Evolutionary conservation across 2,888 invertebrate species (phyloP).

Genomic region (Zhengitettix transpicula): DNA sequence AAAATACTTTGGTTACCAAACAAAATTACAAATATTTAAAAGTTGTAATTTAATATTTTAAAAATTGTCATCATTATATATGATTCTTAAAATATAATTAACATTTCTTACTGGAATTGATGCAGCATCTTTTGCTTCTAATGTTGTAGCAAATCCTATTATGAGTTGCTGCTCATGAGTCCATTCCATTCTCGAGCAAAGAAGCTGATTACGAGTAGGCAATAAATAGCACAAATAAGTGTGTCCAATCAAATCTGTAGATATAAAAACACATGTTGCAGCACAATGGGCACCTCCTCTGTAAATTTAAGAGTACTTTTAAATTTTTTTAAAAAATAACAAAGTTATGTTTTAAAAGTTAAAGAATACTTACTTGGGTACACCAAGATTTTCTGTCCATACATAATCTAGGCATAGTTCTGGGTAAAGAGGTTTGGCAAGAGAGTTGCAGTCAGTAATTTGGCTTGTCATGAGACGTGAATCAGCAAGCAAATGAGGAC

Average conservation of each 20-base stretch:
- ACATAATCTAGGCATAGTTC: slow-evolving; percentile 77
- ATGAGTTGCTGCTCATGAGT: slow-evolving; percentile 41
- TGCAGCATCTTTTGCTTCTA: slow-evolving; percentile 72
- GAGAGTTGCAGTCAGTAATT: slow-evolving; percentile 20
- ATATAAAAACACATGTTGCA: slow-evolving; percentile 63
- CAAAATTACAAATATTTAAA: too few species aligned
- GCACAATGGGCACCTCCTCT: slow-evolving; percentile 25
- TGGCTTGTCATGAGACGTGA: slow-evolving; percentile 8
- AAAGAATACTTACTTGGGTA: slow-evolving; percentile 22
- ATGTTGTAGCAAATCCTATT: slow-evolving; percentile 53
- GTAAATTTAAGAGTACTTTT: neutral
- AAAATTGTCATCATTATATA: neutral
- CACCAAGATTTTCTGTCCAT: slow-evolving; percentile 58
- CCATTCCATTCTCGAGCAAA: slow-evolving; percentile 44
- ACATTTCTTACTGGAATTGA: slow-evolving; percentile 42
- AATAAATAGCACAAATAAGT: slow-evolving; percentile 66
- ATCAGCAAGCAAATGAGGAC: slow-evolving; percentile 5
- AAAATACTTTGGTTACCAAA: too few species aligned
- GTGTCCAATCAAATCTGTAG: slow-evolving; percentile 73
- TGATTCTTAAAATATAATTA: neutral
- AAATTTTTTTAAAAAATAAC: slow-evolving; percentile 2
- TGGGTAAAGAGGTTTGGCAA: slow-evolving; percentile 58
- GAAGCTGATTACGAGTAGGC: slow-evolving; percentile 43
- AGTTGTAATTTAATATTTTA: neutral
- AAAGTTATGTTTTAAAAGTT: neutral